Conservation (phyloP, 1,140 invertebrate species). For the Zaprionus ornatus region DNA sequence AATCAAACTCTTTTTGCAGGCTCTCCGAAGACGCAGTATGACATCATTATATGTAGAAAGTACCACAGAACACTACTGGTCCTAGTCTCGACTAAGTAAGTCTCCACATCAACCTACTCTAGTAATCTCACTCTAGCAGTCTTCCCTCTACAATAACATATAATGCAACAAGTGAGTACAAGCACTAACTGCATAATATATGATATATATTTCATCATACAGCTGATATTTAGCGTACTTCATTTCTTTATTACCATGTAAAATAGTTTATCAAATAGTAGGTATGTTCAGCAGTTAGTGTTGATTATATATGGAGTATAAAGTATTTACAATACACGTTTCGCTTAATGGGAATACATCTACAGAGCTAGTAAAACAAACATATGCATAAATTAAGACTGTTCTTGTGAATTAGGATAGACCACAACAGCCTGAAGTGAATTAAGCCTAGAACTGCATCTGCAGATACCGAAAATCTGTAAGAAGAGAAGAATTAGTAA, state of each 20-base stretch:
- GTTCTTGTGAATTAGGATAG: neutral
- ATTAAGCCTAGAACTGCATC: neutral
- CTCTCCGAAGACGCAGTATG: no score
- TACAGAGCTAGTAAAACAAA: constrained; percentile 4
- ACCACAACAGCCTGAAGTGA: neutral
- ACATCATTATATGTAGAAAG: no score
- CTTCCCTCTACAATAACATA: no score
- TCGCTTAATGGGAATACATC: constrained; percentile 6
- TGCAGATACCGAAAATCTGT: neutral
- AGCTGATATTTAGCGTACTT: neutral
- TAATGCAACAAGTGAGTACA: no score
- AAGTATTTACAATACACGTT: constrained; percentile 9
- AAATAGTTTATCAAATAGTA: constrained; percentile 23
- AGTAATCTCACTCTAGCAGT: no score
- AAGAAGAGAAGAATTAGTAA: neutral
- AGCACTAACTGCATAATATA: no score
- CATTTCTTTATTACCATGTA: constrained; percentile 1
- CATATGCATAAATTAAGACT: neutral
- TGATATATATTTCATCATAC: no score
- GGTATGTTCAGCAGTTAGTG: constrained; percentile 8
- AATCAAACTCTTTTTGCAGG: no score
- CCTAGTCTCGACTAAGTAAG: no score
- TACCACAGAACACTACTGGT: no score
- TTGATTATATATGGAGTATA: constrained; percentile 14
- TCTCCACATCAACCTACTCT: no score